phyloP scores from a whole-genome alignment of 2,797 vertebrate genomes.

The Pseudocheirus occidentalis region DNA sequence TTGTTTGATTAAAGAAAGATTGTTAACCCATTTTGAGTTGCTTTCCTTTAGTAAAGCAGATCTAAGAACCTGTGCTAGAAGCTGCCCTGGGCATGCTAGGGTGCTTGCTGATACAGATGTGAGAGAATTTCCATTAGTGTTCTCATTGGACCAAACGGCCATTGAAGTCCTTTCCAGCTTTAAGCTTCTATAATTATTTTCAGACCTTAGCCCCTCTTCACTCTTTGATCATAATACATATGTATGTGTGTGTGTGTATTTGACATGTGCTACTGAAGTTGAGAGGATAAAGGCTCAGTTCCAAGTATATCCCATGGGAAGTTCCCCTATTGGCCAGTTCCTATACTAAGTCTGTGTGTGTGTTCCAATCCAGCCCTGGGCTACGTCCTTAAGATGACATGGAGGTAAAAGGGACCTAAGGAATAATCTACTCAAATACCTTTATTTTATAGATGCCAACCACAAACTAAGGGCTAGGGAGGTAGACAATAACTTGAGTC shows the following conservation, averaged over 20 bases:
- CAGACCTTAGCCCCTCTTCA: neutral
- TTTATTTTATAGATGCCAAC: neutral
- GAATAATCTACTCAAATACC: neutral
- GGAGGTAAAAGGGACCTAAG: neutral
- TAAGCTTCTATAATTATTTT: neutral
- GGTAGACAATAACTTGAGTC: neutral
- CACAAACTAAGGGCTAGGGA: neutral
- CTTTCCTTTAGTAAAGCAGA: no score
- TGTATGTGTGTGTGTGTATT: no score
- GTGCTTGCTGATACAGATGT: no score
- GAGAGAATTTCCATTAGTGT: neutral
- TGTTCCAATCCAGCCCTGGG: neutral
- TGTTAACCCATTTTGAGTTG: no score
- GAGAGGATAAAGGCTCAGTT: neutral
- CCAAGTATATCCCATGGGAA: neutral
- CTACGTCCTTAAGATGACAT: neutral
- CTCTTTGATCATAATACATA: neutral
- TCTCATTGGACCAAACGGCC: neutral
- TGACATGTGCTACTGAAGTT: neutral
- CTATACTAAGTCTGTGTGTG: neutral
- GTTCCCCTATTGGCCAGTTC: neutral
- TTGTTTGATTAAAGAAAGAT: no score
- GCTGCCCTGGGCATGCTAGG: no score
- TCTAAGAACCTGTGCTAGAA: no score
- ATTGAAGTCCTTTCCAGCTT: neutral